A percentile compares a stretch with the other conserved stretches of the same genome.
Evolutionary conservation across 1,140 invertebrate genomes (phyloP).

Genomic region (Aphelinus atriplicis): DNA sequence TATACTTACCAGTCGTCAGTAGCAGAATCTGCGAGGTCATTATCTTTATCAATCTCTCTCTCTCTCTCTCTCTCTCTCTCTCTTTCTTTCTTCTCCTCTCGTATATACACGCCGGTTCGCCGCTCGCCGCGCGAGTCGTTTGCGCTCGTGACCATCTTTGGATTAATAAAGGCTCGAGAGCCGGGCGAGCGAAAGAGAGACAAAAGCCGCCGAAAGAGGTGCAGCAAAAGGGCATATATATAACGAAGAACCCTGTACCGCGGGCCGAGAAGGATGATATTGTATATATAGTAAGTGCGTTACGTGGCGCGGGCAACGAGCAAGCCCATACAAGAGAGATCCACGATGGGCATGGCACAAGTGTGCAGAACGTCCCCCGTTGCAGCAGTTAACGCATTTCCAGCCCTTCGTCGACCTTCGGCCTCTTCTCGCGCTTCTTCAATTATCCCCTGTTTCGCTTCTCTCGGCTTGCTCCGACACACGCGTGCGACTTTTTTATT

Average conservation of each 20-base stretch:
- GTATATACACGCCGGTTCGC: not conserved
- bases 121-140: conserved; percentile 46
- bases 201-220: conserved; percentile 7
- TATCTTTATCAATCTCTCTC: conserved; percentile 60
- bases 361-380: no score
- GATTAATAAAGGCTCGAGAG: conserved; percentile 25
- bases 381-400: no score
- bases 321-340: no score
- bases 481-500: no score
- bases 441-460: no score
- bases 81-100: not conserved
- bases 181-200: not conserved
- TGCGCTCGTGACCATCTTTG: conserved; percentile 55
- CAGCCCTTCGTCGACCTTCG: no score
- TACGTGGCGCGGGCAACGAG: no score
- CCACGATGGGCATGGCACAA: no score
- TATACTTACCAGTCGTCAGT: conserved; percentile 32
- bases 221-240: not conserved
- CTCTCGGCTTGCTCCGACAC: no score
- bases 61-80: conserved; percentile 5
- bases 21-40: conserved; percentile 49
- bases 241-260: no score
- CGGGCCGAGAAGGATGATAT: not conserved
- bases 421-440: no score
- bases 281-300: not conserved